Conservation (phyloP, 2,888 invertebrate genomes). For the Fragum sueziense region DNA sequence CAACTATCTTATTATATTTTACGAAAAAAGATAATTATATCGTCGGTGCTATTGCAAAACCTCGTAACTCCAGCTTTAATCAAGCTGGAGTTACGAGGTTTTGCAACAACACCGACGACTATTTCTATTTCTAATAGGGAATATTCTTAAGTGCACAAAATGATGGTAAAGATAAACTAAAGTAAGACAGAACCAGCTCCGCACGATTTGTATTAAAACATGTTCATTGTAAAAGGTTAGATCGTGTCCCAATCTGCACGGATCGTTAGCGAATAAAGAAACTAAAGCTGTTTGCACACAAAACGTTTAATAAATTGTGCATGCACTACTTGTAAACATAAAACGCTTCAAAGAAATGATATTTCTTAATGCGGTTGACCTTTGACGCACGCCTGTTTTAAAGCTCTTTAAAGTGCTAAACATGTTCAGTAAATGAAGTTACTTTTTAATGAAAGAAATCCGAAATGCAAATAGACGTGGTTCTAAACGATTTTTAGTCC, state of each 20-base stretch:
- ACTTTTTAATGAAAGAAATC: background rate
- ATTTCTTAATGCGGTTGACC: slow-evolving; percentile 10
- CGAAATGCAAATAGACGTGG: background rate
- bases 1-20: too few relatives aligned
- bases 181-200: too few relatives aligned
- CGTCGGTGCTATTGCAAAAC: too few relatives aligned
- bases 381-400: slow-evolving; percentile 5
- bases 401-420: background rate
- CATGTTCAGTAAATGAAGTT: background rate
- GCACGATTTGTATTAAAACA: too few relatives aligned
- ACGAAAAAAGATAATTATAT: too few relatives aligned
- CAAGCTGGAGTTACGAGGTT: too few relatives aligned
- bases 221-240: too few relatives aligned
- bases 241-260: background rate
- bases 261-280: background rate
- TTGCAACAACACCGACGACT: too few relatives aligned
- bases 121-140: too few relatives aligned
- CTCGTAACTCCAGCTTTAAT: too few relatives aligned
- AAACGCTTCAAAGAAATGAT: slow-evolving; percentile 18
- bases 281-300: slow-evolving; percentile 1
- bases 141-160: too few relatives aligned
- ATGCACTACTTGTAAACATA: slow-evolving; percentile 9
- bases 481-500: background rate
- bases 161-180: too few relatives aligned
- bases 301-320: slow-evolving; percentile 20